Evolutionary conservation across 2,888 invertebrate genomes (phyloP), one percentile per base, ranked within the genome.

Genomic region (Chloroclysta siterata): DNA sequence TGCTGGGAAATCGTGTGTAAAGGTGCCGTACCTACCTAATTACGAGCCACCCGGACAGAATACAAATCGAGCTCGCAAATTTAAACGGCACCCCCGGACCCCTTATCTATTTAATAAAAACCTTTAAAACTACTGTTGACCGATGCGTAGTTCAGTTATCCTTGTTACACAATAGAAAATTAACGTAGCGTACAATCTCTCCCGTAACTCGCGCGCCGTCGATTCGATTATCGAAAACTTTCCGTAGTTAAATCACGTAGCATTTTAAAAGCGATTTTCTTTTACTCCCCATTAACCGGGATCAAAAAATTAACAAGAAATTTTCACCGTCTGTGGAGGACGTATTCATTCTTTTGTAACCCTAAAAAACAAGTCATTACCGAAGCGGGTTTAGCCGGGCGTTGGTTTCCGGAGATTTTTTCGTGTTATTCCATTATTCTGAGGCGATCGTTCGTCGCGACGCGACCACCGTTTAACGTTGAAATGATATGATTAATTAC

Each of bases 321-420:
- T 82, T 79, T 81, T 78, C 82, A 82, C 82, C 87, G 89, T 86
- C 92, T 92, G 92, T 78, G 75, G 77, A 86, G 86, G 92, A 92
- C 92, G 89, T 87, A 88, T 89, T 88, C 88, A 85, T 85, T 90
- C 89, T 90, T 84, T 90, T 87, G 87, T 88, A 90, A 92, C 90
- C 89, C 89, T 90, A 88, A 90, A 92, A 92, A 93, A 92, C 93
- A 93, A 93, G 92, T 92, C 92, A 93, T 93, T 93, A 93, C 84
- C 87, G 86, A 81, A 81, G 84, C 88, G 85, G 82, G 90, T 88
- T 88, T 84, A 90, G 87, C 87, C 88, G 87, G 86, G 87, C 90
- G 83, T 85, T 82, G 79, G 84, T 80, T 81, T 89, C 83, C 80
- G 76, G 81, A 76, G 81, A 83, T 88, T 90, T 89, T 91, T 90